phyloP scores from a whole-genome alignment of 2,888 invertebrate species.

The Cryptophagus acutangulus region DNA sequence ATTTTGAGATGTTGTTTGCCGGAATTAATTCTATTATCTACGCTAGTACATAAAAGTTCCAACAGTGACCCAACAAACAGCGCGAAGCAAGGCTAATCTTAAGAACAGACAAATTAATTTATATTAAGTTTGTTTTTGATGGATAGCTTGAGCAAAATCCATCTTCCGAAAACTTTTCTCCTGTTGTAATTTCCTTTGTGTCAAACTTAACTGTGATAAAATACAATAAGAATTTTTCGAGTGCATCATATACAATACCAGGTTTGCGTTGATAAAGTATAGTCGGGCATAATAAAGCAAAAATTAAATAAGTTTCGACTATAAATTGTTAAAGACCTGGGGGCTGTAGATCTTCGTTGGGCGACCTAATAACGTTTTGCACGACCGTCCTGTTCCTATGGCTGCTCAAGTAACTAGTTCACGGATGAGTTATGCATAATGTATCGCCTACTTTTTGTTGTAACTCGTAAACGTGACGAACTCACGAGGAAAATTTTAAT shows the following conservation, averaged over 20 bases:
- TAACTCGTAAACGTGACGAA: conserved; percentile 38
- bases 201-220: no score
- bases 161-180: neutral
- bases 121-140: conserved; percentile 9
- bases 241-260: no score
- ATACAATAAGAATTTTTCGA: no score
- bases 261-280: no score
- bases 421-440: conserved; percentile 40
- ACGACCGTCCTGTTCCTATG: conserved; percentile 24
- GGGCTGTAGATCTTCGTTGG: neutral
- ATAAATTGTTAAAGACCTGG: conserved; percentile 11
- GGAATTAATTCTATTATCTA: conserved; percentile 28
- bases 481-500: conserved; percentile 35
- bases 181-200: neutral
- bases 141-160: conserved; percentile 4
- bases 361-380: conserved; percentile 20
- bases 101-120: conserved; percentile 9
- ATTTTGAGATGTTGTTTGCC: conserved; percentile 21
- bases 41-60: no score
- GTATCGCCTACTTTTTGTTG: conserved; percentile 35
- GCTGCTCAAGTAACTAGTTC: conserved; percentile 31
- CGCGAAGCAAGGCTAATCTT: neutral
- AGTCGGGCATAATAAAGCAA: no score
- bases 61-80: no score
- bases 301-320: conserved; percentile 7